Evolutionary conservation across 2,113 vertebrate genomes (phyloP), one percentile per base, ranked within the genome.

Genomic region (Felis chaus): DNA sequence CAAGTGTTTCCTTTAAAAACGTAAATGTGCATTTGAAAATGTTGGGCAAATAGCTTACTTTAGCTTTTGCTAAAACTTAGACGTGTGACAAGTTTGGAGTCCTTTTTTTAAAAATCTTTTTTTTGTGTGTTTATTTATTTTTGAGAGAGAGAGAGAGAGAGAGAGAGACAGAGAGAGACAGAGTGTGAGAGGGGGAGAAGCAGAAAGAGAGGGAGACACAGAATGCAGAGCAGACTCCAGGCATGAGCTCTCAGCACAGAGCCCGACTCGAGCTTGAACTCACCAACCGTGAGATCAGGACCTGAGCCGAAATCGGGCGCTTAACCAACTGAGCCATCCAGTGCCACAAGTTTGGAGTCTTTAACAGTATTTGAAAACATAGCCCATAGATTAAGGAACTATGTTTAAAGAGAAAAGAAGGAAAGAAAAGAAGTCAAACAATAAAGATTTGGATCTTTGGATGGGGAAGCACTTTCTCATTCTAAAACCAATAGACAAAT

Each of bases 1-100:
- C 3, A 7, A 11, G 8, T 29, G 41, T 73, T 89, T 83, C 10
- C 21, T 96, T 94, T 68, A 87, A 95, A 97, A 97, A 94, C 12
- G 45, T 81, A 88, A 88, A 66, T 69, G 18, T 36, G 3, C 41
- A 39, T 69, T 93, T 97, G 84, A 95, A 97, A 94, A 68, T 68
- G 53, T 41, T 95, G 76, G 25, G 45, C 50, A 89, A 39, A 74
- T 55, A 91, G 39, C 69, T 71, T 57, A 73, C 4, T 63, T 11
- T 79, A 33, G 29, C 33, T 45, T 94, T 84, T n/a, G 8, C 76
- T 78, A 86, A 94, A 88, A 76, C 16, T 55, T 84, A 76, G 94
- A 61, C 29, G 48, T 21, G 69, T 91, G n/a, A 61, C 29, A 95
- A 61, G 39, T 90, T 94, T 73, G 15, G 93, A 91, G 79, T 61